Evolutionary conservation across 2,888 invertebrate genomes (phyloP).

Genomic region (Nesidiocoris tenuis): DNA sequence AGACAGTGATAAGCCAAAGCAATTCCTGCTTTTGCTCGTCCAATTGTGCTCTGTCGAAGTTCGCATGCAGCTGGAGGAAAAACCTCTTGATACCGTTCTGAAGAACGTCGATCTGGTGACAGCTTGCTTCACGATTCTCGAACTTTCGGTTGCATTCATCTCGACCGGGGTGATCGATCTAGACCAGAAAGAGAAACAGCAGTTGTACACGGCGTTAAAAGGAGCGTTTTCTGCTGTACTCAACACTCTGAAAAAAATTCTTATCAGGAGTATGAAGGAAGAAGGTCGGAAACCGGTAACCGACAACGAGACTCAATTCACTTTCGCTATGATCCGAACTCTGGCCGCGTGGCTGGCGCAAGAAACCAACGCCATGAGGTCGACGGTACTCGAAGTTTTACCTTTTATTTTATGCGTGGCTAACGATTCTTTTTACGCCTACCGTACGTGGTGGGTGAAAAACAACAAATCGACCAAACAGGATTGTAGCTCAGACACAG

Average conservation of each 20-base stretch:
- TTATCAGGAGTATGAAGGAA: conserved; percentile 63
- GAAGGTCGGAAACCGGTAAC: conserved; percentile 61
- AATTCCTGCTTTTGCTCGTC: conserved; percentile 78
- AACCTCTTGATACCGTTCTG: conserved; percentile 73
- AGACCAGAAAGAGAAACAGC: conserved; percentile 87
- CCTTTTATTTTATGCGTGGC: conserved; percentile 78
- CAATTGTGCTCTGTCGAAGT: conserved; percentile 90
- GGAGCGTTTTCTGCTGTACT: conserved; percentile 83
- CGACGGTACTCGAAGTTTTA: conserved; percentile 75
- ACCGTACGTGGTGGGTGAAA: conserved; percentile 66
- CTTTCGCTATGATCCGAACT: conserved; percentile 82
- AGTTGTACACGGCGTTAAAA: conserved; percentile 83
- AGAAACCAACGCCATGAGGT: conserved; percentile 83
- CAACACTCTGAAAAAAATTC: conserved; percentile 69
- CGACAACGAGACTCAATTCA: conserved; percentile 68
- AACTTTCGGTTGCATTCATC: conserved; percentile 76
- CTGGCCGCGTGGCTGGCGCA: conserved; percentile 87
- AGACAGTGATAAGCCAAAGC: conserved; percentile 74
- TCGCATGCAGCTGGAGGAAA: conserved; percentile 88
- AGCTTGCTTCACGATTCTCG: conserved; percentile 78
- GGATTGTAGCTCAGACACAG: conserved; percentile 54
- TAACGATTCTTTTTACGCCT: conserved; percentile 78
- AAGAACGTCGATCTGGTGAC: conserved; percentile 75
- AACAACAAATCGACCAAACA: conserved; percentile 56
- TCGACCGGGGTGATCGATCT: conserved; percentile 77